Base-by-base conservation (phyloP, 2,113 vertebrate species). In the Carassius auratus region DNA sequence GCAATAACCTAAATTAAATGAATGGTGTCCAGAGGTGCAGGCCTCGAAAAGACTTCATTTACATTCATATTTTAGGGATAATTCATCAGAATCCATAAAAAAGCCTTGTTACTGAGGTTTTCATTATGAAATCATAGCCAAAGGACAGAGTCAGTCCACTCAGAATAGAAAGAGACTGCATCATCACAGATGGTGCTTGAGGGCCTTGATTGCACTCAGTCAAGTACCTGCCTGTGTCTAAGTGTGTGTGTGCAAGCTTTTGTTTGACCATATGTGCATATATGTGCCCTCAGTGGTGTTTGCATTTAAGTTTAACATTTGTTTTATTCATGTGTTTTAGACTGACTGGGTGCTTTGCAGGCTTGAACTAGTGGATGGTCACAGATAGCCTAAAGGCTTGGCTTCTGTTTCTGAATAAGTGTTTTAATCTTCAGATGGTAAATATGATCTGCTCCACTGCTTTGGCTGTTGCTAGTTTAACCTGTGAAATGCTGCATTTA, bases 171-270 rank as follows among this genome's bases (percentile, higher is more conserved):
- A 50, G 61, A 19, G 26, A 38, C 55, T 84, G 66, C 55, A 45
- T 84, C 30, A 36, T 82, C 85, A 83, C 83, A 87, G 83, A 87
- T 87, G 86, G 74, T 75, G 19, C 74, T 83, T 76, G 42, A 85
- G n/a, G 19, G 62, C 62, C 50, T 66, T 73, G 84, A 84, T 69
- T 80, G 33, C 7, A 9, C 38, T 69, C 42, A 64, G 62, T 77
- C 79, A 75, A 86, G 84, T 86, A 73, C n/a, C 61, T 68, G 33
- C 73, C 38, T 78, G 57, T 62, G 30, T 30, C 30, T 30, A 50
- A 50, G 82, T 81, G 66, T 77, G 38, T 77, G 38, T 13, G 15
- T 52, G 42, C 17, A 30, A 15, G 57, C 69, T 23, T 74, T 86
- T 61, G 61, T 82, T 64, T 76, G 23, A 69, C 26, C 52, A 48